A percentile compares a stretch with the other conserved stretches of the same genome.
These are phyloP conservation scores for Eristalinus aeneus DNA, from an alignment of 2,888 invertebrate species.

Conservation along the genomic window DNA sequence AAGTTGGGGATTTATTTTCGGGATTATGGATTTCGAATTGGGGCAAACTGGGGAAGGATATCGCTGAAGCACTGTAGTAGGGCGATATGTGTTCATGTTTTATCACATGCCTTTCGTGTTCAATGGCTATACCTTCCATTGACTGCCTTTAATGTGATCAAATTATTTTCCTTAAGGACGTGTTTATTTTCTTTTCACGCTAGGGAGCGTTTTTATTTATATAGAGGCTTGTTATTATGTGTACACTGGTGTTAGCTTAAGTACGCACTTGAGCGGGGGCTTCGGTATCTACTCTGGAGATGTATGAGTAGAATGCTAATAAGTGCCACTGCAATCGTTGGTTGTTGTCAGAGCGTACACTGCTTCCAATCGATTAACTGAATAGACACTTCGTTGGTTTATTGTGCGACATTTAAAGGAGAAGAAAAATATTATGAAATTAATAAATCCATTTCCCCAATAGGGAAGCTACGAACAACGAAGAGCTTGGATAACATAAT, in stretches of 20 bases:
- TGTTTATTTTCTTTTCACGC: not conserved
- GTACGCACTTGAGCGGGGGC: not conserved
- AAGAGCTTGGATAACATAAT: too few relatives aligned
- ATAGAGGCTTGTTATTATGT: not conserved
- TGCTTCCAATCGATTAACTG: not conserved
- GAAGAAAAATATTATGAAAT: too few relatives aligned
- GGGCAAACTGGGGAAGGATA: constrained; percentile 5
- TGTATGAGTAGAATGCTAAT: not conserved
- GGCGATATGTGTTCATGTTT: not conserved
- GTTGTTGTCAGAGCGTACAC: not conserved
- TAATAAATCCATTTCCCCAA: too few relatives aligned
- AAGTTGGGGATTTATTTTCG: constrained; percentile 45
- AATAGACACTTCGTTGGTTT: not conserved
- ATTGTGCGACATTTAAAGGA: not conserved
- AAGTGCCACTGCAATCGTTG: not conserved
- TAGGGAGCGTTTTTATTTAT: not conserved
- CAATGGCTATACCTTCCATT: not conserved
- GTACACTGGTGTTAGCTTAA: not conserved
- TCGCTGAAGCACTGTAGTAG: not conserved
- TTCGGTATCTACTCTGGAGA: not conserved
- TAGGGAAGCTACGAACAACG: too few relatives aligned
- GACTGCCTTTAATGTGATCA: not conserved
- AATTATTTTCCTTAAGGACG: not conserved
- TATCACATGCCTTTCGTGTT: constrained; percentile 15
- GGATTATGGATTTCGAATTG: constrained; percentile 36